Percentiles rank a stretch among this genome's conserved stretches.
Conservation (phyloP, 2,797 vertebrate species). For the Glyptemys insculpta region DNA sequence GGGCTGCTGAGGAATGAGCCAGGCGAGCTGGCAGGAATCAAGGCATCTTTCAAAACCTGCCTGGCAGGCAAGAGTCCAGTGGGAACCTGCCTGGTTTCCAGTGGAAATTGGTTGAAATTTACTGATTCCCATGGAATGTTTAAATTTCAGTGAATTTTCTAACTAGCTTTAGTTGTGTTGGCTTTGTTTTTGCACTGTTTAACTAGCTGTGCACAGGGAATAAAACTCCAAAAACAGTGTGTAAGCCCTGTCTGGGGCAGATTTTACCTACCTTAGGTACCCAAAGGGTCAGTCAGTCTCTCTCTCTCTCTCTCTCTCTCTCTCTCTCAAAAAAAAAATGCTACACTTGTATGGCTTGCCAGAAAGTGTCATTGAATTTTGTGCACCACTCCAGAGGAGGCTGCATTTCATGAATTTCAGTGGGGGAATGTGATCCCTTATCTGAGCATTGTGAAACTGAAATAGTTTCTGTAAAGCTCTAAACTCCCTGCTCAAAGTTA, state of each 20-base stretch:
- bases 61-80: neutral
- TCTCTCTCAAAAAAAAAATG: neutral
- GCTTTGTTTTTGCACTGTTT: neutral
- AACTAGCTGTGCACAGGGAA: neutral
- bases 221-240: neutral
- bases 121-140: neutral
- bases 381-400: neutral
- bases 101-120: neutral
- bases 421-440: neutral
- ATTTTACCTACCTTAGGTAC: neutral
- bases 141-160: neutral
- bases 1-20: neutral
- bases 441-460: neutral
- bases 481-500: neutral
- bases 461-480: neutral
- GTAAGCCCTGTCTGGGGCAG: neutral
- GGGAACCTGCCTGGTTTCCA: neutral
- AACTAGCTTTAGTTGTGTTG: neutral
- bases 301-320: neutral
- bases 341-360: neutral
- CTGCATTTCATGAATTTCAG: rapidly evolving
- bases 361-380: neutral
- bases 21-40: neutral
- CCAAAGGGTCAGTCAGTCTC: neutral
- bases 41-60: neutral